Evolutionary conservation across 2,888 invertebrate genomes (phyloP).

Genomic region (Drosophila testacea): DNA sequence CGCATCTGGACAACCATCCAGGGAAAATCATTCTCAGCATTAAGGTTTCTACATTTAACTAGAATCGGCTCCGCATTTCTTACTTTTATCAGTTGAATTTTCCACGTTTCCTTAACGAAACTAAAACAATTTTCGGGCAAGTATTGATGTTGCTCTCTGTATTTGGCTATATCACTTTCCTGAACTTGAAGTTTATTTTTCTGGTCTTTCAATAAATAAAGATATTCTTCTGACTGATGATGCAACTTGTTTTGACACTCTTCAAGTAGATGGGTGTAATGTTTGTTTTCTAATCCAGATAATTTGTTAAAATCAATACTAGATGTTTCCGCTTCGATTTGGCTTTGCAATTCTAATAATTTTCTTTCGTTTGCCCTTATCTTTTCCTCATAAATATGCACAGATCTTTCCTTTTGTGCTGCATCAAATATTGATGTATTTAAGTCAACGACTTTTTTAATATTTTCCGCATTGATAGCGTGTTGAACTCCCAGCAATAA

Average conservation of each 20-base stretch:
- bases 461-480: background rate
- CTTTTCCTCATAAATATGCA: background rate
- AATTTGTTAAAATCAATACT: background rate
- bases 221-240: no score
- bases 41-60: background rate
- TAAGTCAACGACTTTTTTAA: background rate
- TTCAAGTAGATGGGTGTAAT: background rate
- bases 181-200: background rate
- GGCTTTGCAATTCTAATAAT: background rate
- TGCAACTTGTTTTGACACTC: background rate
- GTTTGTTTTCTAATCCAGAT: no score
- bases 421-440: background rate
- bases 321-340: background rate
- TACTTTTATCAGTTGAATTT: background rate
- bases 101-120: background rate
- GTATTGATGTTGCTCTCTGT: background rate
- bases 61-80: background rate
- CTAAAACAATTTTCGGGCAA: background rate
- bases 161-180: background rate
- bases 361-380: background rate
- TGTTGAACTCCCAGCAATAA: background rate
- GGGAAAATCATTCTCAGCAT: background rate
- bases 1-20: conserved; percentile 25
- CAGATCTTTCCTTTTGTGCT: background rate
- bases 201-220: background rate